Percentiles rank a stretch among this genome's conserved stretches.
These are phyloP conservation scores for Pan paniscus DNA, from an alignment of 2,113 vertebrate genomes.

Conservation along the genomic window DNA sequence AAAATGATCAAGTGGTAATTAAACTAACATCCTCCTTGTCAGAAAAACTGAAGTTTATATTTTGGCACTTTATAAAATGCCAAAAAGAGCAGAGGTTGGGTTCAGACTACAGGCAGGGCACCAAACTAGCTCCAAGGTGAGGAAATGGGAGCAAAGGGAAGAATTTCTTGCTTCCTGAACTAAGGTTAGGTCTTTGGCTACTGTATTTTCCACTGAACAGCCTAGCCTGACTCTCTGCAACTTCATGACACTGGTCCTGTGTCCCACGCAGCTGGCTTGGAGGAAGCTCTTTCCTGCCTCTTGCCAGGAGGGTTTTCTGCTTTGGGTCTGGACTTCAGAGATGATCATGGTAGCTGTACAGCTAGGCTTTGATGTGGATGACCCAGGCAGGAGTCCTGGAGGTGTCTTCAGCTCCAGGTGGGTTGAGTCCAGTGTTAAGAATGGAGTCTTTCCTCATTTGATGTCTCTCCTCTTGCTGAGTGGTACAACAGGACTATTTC, in stretches of 20 bases:
- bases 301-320: not conserved
- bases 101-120: not conserved
- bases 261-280: not conserved
- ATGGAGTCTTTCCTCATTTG: not conserved
- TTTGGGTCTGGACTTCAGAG: not conserved
- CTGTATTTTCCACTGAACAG: not conserved
- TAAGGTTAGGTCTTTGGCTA: not conserved
- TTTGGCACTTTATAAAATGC: not conserved
- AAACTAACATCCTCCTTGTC: not conserved
- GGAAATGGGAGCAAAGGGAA: too few species aligned
- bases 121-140: too few species aligned
- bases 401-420: not conserved
- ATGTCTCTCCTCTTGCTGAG: not conserved
- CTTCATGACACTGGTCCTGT: not conserved
- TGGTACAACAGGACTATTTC: not conserved
- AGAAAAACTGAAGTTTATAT: not conserved
- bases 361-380: not conserved
- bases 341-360: accelerated
- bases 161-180: not conserved
- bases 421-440: not conserved
- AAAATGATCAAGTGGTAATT: not conserved
- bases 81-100: too few species aligned
- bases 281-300: not conserved
- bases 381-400: not conserved
- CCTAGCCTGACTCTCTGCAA: not conserved